Evolutionary conservation across 2,888 invertebrate species (phyloP).

Genomic region (Bruchidius siliquastri): DNA sequence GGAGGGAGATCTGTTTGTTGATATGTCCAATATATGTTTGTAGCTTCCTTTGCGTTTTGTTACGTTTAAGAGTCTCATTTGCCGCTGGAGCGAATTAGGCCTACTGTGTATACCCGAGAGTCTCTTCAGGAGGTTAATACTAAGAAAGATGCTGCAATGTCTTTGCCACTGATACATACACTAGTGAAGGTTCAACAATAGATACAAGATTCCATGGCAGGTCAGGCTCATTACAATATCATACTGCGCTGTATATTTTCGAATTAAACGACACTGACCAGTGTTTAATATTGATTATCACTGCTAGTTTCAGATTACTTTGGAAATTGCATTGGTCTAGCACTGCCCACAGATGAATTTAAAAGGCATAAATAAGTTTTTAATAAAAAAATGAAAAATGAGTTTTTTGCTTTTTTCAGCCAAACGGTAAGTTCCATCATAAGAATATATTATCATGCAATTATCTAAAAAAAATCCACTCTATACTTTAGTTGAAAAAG

Average conservation of each 20-base stretch:
- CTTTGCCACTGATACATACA: not conserved
- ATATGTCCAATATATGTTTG: not conserved
- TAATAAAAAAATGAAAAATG: too few species aligned
- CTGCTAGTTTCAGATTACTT: too few species aligned
- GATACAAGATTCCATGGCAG: not conserved
- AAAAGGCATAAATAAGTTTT: too few species aligned
- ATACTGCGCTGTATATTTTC: not conserved
- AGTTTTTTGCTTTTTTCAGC: too few species aligned
- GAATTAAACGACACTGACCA: too few species aligned
- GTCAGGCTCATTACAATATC: not conserved
- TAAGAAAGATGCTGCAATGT: not conserved
- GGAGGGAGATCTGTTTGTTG: not conserved
- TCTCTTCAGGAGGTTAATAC: not conserved
- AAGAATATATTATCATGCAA: too few species aligned
- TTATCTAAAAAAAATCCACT: too few species aligned
- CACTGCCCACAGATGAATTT: too few species aligned
- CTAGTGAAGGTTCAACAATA: not conserved
- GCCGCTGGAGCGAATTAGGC: not conserved
- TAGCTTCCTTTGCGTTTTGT: not conserved
- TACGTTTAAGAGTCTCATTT: not conserved
- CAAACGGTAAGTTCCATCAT: too few species aligned
- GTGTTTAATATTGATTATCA: too few species aligned
- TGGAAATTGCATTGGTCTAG: too few species aligned
- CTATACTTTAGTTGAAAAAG: too few species aligned
- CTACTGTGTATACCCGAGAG: not conserved